Evolutionary conservation across 2,113 vertebrate species (phyloP), one percentile per base, ranked within the genome.

Genomic region (Platysteira castanea): DNA sequence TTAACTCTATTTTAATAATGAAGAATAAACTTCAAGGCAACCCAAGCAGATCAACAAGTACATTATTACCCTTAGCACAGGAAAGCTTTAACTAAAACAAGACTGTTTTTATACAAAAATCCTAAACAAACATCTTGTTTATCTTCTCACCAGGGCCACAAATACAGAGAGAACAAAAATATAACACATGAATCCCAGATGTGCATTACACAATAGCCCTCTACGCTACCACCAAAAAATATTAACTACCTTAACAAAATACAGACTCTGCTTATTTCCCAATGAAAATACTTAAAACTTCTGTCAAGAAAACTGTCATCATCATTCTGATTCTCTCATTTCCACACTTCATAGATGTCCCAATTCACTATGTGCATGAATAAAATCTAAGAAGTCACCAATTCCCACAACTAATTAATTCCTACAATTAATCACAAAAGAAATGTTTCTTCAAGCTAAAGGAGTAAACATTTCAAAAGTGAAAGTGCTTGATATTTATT

Each of bases 291-390:
- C 6, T 54, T 63, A 60, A 71, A 7, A n/a, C 4, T 76, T 65
- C 22, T 47, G 26, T 17, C 37, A 87, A 23, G 26, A 60, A 71
- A 91, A 84, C 20, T 16, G 8, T 33, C 20, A 59, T 19, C 28
- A 54, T 50, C n/a, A 37, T 73, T 63, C 33, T 67, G 47, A 82
- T 39, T 15, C 4, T 59, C 44, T 84, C 17, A 52, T 79, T 73
- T 74, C 47, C 6, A 14, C 21, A 52, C 56, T 60, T 67, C 28
- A 60, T 4, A 46, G 10, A 57, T 47, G 35, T 23, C 49, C 42
- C 60, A 73, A 13, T 61, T 67, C 13, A 20, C 27, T 35, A 17
- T 1, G 9, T 15, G 15, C 2, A 3, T 2, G 1, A 2, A 13
- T 60, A n/a, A 65, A 73, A 74, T 33, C 23, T 64, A 75, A 50